A percentile compares a stretch with the other conserved stretches of the same genome.
Conservation (phyloP, 2,797 vertebrate species). For the Chrosomus eos region DNA sequence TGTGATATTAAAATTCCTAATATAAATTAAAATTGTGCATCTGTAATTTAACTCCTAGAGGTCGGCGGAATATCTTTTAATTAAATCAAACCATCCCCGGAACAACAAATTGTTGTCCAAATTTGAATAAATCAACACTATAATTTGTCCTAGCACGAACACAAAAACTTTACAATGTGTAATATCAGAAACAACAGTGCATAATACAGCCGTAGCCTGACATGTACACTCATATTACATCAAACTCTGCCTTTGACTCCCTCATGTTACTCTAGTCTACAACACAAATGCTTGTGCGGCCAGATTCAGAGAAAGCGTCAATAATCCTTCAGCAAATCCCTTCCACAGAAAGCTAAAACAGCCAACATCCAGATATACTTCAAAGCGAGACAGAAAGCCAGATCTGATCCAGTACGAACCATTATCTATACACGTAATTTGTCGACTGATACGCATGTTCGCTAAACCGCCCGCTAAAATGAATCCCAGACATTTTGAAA, state of each 20-base stretch:
- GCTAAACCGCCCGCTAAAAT: neutral
- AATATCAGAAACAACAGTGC: neutral
- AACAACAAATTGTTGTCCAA: neutral
- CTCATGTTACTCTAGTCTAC: neutral
- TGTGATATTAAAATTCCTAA: too few species aligned
- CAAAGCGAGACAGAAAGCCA: neutral
- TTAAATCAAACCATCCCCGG: neutral
- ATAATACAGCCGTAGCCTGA: neutral
- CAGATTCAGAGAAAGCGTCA: neutral
- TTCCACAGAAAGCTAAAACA: neutral
- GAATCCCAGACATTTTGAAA: conserved; percentile 1
- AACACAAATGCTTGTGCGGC: neutral
- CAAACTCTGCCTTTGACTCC: neutral
- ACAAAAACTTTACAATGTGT: neutral
- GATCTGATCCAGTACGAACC: conserved; percentile 1
- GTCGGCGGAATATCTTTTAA: neutral
- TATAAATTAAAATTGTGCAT: too few species aligned
- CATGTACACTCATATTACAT: neutral
- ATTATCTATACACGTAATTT: neutral
- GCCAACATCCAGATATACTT: neutral
- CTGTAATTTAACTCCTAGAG: too few species aligned
- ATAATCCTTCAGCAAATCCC: conserved; percentile 5
- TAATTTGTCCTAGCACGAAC: neutral
- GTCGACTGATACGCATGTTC: neutral
- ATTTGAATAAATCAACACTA: neutral